These are phyloP conservation scores for Mactromeris polynyma DNA, from an alignment of 2,888 invertebrate species.

Conservation along the genomic window DNA sequence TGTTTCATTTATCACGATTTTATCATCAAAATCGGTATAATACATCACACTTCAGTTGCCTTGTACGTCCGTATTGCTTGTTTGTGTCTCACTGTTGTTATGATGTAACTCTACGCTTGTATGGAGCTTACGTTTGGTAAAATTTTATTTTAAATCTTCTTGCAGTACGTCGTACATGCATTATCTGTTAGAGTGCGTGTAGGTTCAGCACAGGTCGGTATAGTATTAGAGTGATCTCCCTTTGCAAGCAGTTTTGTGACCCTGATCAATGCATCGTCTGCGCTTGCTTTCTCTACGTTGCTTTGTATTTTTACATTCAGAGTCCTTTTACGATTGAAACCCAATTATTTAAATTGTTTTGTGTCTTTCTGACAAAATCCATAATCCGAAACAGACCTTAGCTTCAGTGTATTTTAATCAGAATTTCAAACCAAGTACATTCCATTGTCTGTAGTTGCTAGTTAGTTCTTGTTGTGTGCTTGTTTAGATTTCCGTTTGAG, in stretches of 20 bases:
- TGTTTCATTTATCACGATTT: not conserved
- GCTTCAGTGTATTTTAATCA: not conserved
- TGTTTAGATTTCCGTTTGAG: not conserved
- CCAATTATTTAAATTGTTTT: no score
- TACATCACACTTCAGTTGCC: not conserved
- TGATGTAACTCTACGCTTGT: not conserved
- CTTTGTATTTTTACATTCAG: not conserved
- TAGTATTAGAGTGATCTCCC: constrained; percentile 32
- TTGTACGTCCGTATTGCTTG: not conserved
- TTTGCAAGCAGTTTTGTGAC: constrained; percentile 7
- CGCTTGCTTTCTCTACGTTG: not conserved
- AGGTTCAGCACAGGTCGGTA: constrained; percentile 66
- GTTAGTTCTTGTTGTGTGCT: not conserved
- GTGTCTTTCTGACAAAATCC: no score
- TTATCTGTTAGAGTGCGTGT: constrained; percentile 63
- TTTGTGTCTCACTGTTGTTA: not conserved
- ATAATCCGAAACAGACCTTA: not conserved
- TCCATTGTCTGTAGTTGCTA: not conserved
- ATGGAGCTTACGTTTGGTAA: not conserved
- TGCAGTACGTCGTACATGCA: constrained; percentile 66
- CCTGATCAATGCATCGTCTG: constrained; percentile 6
- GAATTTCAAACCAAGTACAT: not conserved
- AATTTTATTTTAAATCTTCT: constrained; percentile 33
- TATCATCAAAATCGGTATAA: not conserved
- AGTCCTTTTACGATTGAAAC: no score